Percentiles rank a stretch among this genome's conserved stretches.
phyloP scores from a whole-genome alignment of 2,797 vertebrate species.

The Triplophysa yarkandensis region DNA sequence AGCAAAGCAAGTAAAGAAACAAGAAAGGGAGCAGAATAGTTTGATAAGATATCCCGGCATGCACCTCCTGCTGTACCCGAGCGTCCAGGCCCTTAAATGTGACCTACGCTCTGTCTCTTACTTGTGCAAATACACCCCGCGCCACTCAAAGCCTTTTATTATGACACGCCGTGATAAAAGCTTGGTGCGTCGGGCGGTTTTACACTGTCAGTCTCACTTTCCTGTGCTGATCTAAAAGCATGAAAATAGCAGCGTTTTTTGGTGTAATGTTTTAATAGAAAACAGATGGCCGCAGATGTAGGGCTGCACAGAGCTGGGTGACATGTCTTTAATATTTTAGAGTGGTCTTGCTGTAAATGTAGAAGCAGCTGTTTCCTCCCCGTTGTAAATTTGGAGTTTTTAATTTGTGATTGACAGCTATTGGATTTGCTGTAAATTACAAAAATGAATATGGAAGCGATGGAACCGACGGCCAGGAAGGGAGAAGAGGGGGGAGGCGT shows the following conservation, averaged over 20 bases:
- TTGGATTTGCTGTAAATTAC: constrained; percentile 84
- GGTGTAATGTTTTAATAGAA: constrained; percentile 80
- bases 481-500: constrained; percentile 27
- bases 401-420: constrained; percentile 78
- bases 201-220: constrained; percentile 62
- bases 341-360: constrained; percentile 82
- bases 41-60: constrained; percentile 42
- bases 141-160: constrained; percentile 42
- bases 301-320: constrained; percentile 70
- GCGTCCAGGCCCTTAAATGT: constrained; percentile 48
- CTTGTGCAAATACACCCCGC: constrained; percentile 45
- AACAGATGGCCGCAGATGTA: constrained; percentile 79
- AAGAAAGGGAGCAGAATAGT: constrained; percentile 34
- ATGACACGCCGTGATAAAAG: constrained; percentile 50
- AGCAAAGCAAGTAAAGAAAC: constrained; percentile 17
- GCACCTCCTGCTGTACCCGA: not conserved
- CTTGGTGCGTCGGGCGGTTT: constrained; percentile 58
- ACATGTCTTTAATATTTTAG: constrained; percentile 85
- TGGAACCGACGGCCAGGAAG: constrained; percentile 59
- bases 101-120: constrained; percentile 33
- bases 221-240: constrained; percentile 60
- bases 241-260: constrained; percentile 66
- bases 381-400: constrained; percentile 73
- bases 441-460: constrained; percentile 80
- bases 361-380: constrained; percentile 79